Percentiles rank a stretch among this genome's conserved stretches.
phyloP scores from a whole-genome alignment of 2,113 vertebrate species.

The Muntiacus reevesi region DNA sequence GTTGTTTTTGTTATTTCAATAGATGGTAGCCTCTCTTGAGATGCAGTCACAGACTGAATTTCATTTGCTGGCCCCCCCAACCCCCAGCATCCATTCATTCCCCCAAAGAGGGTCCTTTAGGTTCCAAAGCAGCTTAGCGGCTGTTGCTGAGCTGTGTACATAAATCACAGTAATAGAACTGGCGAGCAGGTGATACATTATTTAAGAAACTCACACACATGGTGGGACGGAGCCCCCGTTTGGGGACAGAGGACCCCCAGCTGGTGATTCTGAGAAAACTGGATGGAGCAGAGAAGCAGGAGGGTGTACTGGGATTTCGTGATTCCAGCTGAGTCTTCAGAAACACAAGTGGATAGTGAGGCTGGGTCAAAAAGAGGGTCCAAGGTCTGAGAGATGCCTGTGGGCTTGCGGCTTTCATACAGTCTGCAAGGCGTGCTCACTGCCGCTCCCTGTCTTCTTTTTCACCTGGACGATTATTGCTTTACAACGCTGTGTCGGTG shows the following conservation, averaged over 20 bases:
- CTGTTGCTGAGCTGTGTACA: rapidly evolving
- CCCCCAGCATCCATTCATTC: neutral
- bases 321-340: neutral
- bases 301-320: rapidly evolving
- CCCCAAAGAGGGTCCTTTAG: rapidly evolving
- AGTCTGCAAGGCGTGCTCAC: neutral
- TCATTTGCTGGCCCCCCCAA: rapidly evolving
- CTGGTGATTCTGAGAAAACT: rapidly evolving
- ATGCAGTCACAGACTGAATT: neutral
- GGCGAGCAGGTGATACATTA: rapidly evolving
- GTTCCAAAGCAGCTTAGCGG: neutral
- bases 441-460: rapidly evolving
- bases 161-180: neutral
- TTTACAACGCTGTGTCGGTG: rapidly evolving
- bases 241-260: rapidly evolving
- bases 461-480: neutral
- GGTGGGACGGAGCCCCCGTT: rapidly evolving
- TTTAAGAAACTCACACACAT: neutral
- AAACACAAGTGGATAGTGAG: rapidly evolving
- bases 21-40: neutral
- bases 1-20: neutral
- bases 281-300: rapidly evolving
- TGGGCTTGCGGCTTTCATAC: rapidly evolving
- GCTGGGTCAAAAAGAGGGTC: neutral
- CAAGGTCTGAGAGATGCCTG: neutral